phyloP scores from a whole-genome alignment of 2,888 invertebrate species.

The Meloe dianella region DNA sequence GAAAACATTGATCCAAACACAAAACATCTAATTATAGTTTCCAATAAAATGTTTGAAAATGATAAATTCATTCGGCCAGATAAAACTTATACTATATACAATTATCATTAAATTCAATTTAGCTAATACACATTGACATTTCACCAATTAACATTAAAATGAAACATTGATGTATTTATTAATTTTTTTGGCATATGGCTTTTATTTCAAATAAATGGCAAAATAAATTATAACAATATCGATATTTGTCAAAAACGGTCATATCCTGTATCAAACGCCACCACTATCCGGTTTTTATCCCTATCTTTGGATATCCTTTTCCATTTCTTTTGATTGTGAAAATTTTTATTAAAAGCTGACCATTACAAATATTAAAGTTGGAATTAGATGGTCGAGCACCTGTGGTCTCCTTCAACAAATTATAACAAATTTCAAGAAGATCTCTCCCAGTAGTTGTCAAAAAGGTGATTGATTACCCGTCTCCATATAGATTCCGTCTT shows the following conservation, averaged over 20 bases:
- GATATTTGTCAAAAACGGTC: background rate
- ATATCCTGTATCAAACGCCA: background rate
- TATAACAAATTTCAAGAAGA: conserved; percentile 27
- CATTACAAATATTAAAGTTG: conserved; percentile 29
- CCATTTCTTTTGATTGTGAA: background rate
- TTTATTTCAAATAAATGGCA: background rate
- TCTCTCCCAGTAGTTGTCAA: conserved; percentile 32
- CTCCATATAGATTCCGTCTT: conserved; percentile 23
- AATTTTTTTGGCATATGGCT: background rate
- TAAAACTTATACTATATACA: background rate
- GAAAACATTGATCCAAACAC: background rate
- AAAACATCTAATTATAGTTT: background rate
- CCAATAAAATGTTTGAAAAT: background rate
- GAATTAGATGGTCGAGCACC: conserved; percentile 16
- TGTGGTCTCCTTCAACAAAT: conserved; percentile 23
- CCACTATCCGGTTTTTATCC: background rate
- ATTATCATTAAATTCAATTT: background rate
- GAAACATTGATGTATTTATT: conserved; percentile 1
- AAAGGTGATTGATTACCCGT: conserved; percentile 30
- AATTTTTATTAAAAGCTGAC: conserved; percentile 18
- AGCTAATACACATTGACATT: background rate
- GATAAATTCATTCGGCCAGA: background rate
- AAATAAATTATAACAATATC: background rate
- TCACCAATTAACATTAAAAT: background rate
- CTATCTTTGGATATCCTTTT: background rate